A percentile compares a stretch with the other conserved stretches of the same genome.
Conservation (phyloP, 2,888 invertebrate genomes). For the Diaphora mendica region DNA sequence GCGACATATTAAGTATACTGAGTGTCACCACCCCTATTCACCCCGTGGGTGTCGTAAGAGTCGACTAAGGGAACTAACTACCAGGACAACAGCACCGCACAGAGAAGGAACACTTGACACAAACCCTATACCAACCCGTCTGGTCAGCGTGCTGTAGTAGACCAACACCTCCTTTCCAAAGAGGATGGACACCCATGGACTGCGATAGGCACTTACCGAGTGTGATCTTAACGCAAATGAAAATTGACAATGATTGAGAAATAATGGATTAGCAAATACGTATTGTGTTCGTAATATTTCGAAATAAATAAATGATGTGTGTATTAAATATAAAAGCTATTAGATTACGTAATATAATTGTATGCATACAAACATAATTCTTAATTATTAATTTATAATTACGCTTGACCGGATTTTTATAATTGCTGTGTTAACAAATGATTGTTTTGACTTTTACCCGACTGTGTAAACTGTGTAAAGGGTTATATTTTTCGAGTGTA, state of each 20-base stretch:
- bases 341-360: neutral
- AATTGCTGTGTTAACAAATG: neutral
- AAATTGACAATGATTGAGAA: neutral
- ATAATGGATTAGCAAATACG: neutral
- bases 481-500: neutral
- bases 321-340: neutral
- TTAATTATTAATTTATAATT: slow-evolving; percentile 1
- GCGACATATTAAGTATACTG: too few relatives aligned
- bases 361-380: neutral
- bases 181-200: too few relatives aligned
- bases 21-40: too few relatives aligned
- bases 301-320: neutral
- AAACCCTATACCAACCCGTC: too few relatives aligned
- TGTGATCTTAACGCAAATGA: neutral
- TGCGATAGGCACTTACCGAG: neutral
- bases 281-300: neutral
- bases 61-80: too few relatives aligned
- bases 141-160: too few relatives aligned
- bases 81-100: too few relatives aligned
- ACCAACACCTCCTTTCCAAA: too few relatives aligned
- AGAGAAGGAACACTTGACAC: too few relatives aligned
- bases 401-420: slow-evolving; percentile 12
- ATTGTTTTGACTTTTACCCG: neutral
- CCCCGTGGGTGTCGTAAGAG: too few relatives aligned
- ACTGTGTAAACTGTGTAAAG: neutral